Base-by-base conservation (phyloP, 2,113 vertebrate species). In the Myotis brandtii region DNA sequence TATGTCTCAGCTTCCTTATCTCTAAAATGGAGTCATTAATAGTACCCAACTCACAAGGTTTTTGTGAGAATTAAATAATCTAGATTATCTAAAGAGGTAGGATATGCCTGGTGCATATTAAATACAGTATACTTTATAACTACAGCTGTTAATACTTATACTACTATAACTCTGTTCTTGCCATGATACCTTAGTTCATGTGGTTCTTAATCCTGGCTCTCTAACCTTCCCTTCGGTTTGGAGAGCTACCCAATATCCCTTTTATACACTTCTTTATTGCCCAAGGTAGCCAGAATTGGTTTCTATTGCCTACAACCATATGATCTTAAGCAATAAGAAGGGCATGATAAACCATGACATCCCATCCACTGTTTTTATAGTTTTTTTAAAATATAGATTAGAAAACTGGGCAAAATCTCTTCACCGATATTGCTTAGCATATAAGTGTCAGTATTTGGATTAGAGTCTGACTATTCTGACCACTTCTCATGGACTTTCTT, bases 181-280 rank as follows among this genome's bases (percentile, higher is more conserved):
- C 9, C 20, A 59, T 46, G 56, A 91, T 77, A 30, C 17, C 54
- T 48, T 82, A 16, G 1, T 79, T 91, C 37, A 11, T 77, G 12
- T 46, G 40, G 11, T 85, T 54, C 21, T 27, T 89, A 21, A 6
- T 73, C 30, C 72, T 75, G 32, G 27, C 50, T 94, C 69, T 96
- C 59, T 27, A 83, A 8, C 8, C 34, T 89, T 93, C 48, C 9
- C 14, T 93, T 95, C 54, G 27, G 83, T 91, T 96, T n/a, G 30
- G 18, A 88, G 27, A 92, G 56, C 18, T n/a, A 54, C 76, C 46
- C 43, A 0, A 40, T 48, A 82, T 46, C 37, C 34, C 30, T 56
- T 87, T 64, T 56, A 6, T 37, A 37, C 54, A 70, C 32, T 72
- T 52, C 13, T 93, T 32, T 82, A 54, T 56, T 72, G 72, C 40